These are phyloP conservation scores for Cepaea nemoralis DNA, from an alignment of 1,140 invertebrate genomes.

Conservation along the genomic window DNA sequence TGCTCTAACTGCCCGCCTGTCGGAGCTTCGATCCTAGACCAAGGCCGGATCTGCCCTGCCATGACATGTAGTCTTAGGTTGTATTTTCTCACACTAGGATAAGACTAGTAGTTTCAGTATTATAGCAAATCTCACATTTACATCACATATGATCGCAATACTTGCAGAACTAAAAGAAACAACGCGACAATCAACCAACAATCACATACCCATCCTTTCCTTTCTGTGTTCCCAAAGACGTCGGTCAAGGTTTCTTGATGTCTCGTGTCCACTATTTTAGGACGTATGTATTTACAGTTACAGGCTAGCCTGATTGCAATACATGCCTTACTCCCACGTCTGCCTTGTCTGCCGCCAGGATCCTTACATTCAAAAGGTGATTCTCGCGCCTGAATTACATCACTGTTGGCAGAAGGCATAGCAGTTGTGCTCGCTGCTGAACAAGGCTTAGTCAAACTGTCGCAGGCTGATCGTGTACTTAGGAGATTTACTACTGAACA, in stretches of 20 bases:
- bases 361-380: background rate
- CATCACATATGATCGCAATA: too few relatives aligned
- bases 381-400: background rate
- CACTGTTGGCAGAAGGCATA: background rate
- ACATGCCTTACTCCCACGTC: background rate
- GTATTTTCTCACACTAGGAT: too few relatives aligned
- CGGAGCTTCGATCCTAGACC: too few relatives aligned
- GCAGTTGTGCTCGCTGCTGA: background rate
- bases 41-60: too few relatives aligned
- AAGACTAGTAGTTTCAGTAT: too few relatives aligned
- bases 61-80: too few relatives aligned
- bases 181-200: too few relatives aligned
- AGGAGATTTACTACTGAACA: background rate
- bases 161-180: too few relatives aligned
- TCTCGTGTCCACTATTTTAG: background rate
- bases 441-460: background rate
- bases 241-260: constrained; percentile 11
- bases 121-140: too few relatives aligned
- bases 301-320: background rate
- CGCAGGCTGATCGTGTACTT: background rate
- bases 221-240: background rate
- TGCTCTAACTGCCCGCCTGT: too few relatives aligned
- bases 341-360: too few relatives aligned
- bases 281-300: constrained; percentile 1
- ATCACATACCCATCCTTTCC: constrained; percentile 28